A percentile compares a stretch with the other conserved stretches of the same genome.
phyloP scores from a whole-genome alignment of 2,113 vertebrate species.

The Butorides virescens region DNA sequence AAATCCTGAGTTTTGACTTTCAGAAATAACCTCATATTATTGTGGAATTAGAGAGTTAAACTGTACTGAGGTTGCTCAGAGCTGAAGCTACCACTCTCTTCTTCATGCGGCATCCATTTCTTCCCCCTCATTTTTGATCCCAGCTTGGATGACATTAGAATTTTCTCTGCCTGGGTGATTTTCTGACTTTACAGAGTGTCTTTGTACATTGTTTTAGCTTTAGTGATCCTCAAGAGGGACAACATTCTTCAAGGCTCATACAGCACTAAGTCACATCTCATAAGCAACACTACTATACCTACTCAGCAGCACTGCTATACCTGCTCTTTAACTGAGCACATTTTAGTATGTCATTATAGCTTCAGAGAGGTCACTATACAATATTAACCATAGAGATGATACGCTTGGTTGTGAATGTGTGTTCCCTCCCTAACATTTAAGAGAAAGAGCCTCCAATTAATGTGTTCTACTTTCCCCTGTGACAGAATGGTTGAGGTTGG shows the following conservation, averaged over 20 bases:
- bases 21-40: not conserved
- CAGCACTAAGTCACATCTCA: not conserved
- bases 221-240: not conserved
- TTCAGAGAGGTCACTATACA: not conserved
- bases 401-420: not conserved
- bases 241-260: not conserved
- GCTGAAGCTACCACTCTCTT: not conserved
- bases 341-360: not conserved
- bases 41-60: not conserved
- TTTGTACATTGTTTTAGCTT: not conserved
- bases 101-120: not conserved
- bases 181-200: not conserved
- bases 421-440: not conserved
- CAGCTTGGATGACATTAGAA: not conserved
- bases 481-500: not conserved
- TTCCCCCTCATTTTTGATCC: not conserved
- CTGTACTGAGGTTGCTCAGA: not conserved
- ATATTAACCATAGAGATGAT: not conserved
- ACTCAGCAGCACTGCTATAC: not conserved
- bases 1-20: not conserved
- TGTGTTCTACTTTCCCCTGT: too few species aligned
- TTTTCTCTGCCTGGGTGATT: not conserved
- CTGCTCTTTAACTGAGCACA: not conserved
- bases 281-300: not conserved
- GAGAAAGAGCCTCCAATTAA: not conserved